Evolutionary conservation across 2,113 vertebrate species (phyloP).

Genomic region (Brachypodius melanocephalos): DNA sequence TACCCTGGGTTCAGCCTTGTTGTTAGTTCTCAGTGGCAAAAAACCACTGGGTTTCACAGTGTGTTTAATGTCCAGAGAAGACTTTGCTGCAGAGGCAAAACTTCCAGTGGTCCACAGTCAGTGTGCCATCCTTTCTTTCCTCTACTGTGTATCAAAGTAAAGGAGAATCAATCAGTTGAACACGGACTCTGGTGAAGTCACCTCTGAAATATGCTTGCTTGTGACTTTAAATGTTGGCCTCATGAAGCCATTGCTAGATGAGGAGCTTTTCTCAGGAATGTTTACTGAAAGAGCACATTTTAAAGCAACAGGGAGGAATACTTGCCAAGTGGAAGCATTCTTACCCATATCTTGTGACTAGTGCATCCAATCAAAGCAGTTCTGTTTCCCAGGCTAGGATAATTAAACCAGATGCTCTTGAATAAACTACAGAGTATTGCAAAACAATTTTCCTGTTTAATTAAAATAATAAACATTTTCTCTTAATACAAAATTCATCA

Average conservation of each 20-base stretch:
- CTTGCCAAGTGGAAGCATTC: slow-evolving; percentile 29
- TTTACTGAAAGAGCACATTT: slow-evolving; percentile 33
- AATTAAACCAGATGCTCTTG: slow-evolving; percentile 44
- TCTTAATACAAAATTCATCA: neutral
- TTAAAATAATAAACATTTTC: slow-evolving; percentile 24
- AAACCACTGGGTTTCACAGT: fast-evolving
- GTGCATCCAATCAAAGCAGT: neutral
- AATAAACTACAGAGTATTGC: slow-evolving; percentile 21
- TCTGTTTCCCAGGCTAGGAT: neutral
- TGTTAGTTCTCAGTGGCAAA: neutral
- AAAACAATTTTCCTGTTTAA: slow-evolving; percentile 42
- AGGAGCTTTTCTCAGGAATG: neutral
- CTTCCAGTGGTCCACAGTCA: neutral
- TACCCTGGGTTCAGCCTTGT: neutral
- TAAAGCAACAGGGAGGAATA: neutral
- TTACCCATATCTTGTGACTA: slow-evolving; percentile 12
- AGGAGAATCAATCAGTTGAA: neutral
- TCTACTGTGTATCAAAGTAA: neutral
- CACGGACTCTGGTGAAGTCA: neutral
- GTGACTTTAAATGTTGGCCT: neutral
- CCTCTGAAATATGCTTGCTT: neutral
- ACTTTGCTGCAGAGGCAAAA: neutral
- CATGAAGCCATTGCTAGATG: neutral
- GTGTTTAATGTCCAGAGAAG: neutral
- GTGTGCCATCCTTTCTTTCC: neutral